Evolutionary conservation across 2,888 invertebrate species (phyloP).

Genomic region (Panzeria rudis): DNA sequence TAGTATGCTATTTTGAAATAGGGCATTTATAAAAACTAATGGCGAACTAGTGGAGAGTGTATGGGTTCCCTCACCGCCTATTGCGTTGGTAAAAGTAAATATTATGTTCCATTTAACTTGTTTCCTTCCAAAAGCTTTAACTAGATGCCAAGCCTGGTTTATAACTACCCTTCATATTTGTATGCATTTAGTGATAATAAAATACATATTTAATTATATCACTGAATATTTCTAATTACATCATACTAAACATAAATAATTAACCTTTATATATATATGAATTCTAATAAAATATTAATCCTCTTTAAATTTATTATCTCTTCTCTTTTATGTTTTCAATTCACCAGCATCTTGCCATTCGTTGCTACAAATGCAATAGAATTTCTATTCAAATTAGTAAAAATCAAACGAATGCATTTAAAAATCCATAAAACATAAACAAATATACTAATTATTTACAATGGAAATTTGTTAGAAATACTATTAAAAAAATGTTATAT

Average conservation of each 20-base stretch:
- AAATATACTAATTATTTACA: slow-evolving; percentile 11
- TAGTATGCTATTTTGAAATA: too few species aligned
- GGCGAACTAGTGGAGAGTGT: too few species aligned
- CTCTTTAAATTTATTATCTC: slow-evolving; percentile 23
- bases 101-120: too few species aligned
- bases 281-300: slow-evolving; percentile 14
- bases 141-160: neutral
- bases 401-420: slow-evolving; percentile 64
- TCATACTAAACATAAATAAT: too few species aligned
- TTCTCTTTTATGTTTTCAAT: neutral
- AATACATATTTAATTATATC: neutral
- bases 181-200: neutral
- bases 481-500: neutral
- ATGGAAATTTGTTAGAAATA: slow-evolving; percentile 26
- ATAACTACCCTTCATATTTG: neutral
- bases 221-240: neutral
- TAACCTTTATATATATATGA: neutral
- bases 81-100: too few species aligned
- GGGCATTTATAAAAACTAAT: too few species aligned
- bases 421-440: slow-evolving; percentile 44
- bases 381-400: slow-evolving; percentile 63
- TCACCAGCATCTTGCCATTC: slow-evolving; percentile 41
- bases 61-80: too few species aligned
- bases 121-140: too few species aligned
- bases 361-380: neutral